Evolutionary conservation across 2,888 invertebrate genomes (phyloP), one percentile per base, ranked within the genome.

Genomic region (Apamea anceps): DNA sequence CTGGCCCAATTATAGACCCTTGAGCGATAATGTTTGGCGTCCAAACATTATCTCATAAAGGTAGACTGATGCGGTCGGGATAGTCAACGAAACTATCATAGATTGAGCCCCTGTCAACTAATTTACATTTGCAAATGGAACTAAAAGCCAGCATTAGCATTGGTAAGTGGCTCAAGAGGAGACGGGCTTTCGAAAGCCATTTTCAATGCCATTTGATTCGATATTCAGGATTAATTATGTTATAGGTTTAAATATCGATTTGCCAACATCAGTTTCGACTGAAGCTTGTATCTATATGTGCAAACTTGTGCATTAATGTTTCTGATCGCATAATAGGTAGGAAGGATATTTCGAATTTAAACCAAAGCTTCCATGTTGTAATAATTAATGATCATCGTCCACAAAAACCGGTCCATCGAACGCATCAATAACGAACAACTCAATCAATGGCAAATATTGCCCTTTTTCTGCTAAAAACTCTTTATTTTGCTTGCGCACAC

Each of bases 41-140:
- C 82, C 81, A 73, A 82, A 81, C 83, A 85, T 85, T 86, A 89
- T 84, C 70, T 51, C 48, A 72, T 81, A 75, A 84, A 83, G 72
- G 80, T 81, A 79, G 75, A 81, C 77, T 84, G 80, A 83, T 75
- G 82, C 74, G 82, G 81, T 78, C 77, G 65, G 72, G 82, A 81
- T 80, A 82, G 70, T 79, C 66, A 80, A 81, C 89, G 89, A 93
- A 94, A 94, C 94, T 93, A 93, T 93, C 89, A 85, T 88, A 88
- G 87, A 91, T 90, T 88, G 92, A 90, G 88, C 90, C 89, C 88
- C 90, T 89, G 91, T 91, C 90, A 91, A 90, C 93, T 93, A 92
- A 95, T 95, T 95, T 94, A 93, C 95, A 95, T 95, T 94, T 90
- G 93, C 94, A 94, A 95, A 94, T 94, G 93, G 93, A 93, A 93